Percentiles rank a stretch among this genome's conserved stretches.
These are phyloP conservation scores for Thymelicus acteon DNA, from an alignment of 2,888 invertebrate genomes.

Conservation along the genomic window DNA sequence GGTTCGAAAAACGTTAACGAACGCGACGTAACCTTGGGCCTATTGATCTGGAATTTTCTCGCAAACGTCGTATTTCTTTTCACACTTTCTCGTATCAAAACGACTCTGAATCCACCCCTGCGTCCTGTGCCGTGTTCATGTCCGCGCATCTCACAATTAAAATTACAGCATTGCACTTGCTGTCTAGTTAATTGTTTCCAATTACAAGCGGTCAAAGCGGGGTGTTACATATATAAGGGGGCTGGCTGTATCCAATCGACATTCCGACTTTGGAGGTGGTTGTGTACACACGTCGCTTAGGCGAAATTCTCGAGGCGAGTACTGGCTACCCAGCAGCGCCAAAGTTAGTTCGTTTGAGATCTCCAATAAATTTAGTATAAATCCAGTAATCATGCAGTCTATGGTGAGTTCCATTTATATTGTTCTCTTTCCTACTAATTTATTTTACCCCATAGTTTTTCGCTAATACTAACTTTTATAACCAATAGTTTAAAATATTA, in stretches of 20 bases:
- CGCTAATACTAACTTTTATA: no score
- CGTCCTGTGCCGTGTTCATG: constrained; percentile 47
- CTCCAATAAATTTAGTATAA: constrained; percentile 70
- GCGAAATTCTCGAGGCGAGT: constrained; percentile 83
- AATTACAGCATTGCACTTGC: constrained; percentile 78
- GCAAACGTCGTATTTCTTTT: constrained; percentile 13
- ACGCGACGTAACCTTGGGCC: constrained; percentile 20
- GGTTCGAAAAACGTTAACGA: constrained; percentile 22
- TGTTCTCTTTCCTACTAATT: constrained; percentile 5
- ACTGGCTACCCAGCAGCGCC: constrained; percentile 80
- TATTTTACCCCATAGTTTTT: not conserved
- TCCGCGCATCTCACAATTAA: constrained; percentile 73
- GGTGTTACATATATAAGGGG: constrained; percentile 79
- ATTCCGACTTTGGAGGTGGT: constrained; percentile 76
- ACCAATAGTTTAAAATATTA: no score
- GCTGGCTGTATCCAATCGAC: constrained; percentile 64
- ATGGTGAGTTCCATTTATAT: constrained; percentile 66
- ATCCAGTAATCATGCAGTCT: constrained; percentile 81
- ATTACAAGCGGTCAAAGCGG: constrained; percentile 74
- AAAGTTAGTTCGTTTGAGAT: constrained; percentile 83
- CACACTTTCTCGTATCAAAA: constrained; percentile 13
- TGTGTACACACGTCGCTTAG: constrained; percentile 76
- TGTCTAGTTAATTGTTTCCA: constrained; percentile 78
- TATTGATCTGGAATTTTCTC: constrained; percentile 27
- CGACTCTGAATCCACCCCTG: constrained; percentile 36